Evolutionary conservation across 2,888 invertebrate genomes (phyloP).

Genomic region (Toxonevra muliebris): DNA sequence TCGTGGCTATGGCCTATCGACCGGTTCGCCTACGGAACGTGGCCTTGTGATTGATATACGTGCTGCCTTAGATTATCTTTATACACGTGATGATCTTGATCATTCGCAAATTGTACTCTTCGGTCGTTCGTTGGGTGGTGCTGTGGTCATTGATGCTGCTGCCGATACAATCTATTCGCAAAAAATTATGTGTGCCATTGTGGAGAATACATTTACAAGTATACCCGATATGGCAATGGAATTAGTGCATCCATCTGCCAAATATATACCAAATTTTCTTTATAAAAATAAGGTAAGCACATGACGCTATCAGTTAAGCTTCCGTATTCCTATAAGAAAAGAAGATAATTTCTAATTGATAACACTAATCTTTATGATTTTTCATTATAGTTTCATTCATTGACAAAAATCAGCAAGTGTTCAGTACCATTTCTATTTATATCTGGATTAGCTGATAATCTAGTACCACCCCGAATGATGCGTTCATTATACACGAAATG

Average conservation of each 20-base stretch:
- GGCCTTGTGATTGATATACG: conserved; percentile 89
- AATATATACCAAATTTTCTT: conserved; percentile 82
- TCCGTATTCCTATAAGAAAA: background rate
- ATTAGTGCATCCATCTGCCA: conserved; percentile 71
- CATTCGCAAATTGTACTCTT: conserved; percentile 86
- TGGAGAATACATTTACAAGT: conserved; percentile 96
- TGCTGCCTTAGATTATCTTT: conserved; percentile 85
- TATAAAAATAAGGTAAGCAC: conserved; percentile 89
- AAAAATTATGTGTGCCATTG: conserved; percentile 85
- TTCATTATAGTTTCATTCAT: conserved; percentile 66
- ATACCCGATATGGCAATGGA: conserved; percentile 92
- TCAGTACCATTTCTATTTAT: conserved; percentile 84
- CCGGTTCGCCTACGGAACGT: conserved; percentile 86
- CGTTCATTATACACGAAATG: conserved; percentile 79
- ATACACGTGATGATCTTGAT: conserved; percentile 84
- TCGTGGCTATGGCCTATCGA: conserved; percentile 91
- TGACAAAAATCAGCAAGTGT: conserved; percentile 77
- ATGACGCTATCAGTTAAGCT: background rate
- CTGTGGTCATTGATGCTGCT: conserved; percentile 89
- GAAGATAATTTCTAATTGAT: background rate
- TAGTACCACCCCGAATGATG: conserved; percentile 94
- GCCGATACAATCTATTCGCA: conserved; percentile 78
- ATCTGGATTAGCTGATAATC: conserved; percentile 84
- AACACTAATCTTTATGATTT: background rate
- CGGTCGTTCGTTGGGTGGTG: conserved; percentile 88